Evolutionary conservation across 2,797 vertebrate species (phyloP).

Genomic region (Somateria mollissima): DNA sequence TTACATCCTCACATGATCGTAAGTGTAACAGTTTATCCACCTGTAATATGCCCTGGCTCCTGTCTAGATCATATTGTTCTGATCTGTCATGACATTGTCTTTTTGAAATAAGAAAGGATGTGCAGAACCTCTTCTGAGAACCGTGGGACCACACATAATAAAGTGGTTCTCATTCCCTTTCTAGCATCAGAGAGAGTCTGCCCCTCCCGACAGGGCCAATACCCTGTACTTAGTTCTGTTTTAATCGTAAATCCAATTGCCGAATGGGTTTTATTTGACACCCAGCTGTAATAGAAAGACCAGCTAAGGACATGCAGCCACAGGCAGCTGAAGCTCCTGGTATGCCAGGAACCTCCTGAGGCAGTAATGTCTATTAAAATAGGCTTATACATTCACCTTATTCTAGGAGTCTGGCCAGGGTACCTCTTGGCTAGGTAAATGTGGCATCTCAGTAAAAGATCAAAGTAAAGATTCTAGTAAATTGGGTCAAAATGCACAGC

Average conservation of each 20-base stretch:
- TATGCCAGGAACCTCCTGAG: neutral
- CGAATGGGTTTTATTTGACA: conserved; percentile 12
- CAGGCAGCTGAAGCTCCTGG: neutral
- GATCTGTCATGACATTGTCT: conserved; percentile 34
- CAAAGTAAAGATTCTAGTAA: neutral
- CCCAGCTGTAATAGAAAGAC: neutral
- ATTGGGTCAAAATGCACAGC: neutral
- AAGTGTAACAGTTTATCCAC: conserved; percentile 52
- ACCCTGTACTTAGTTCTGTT: neutral
- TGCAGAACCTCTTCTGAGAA: neutral
- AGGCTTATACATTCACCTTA: neutral
- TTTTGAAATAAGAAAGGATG: conserved; percentile 29
- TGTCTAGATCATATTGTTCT: conserved; percentile 22
- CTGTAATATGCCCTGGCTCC: conserved; percentile 50
- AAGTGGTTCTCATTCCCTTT: neutral
- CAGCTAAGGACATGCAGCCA: neutral
- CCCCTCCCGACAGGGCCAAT: neutral
- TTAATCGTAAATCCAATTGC: accelerated
- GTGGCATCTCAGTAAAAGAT: neutral
- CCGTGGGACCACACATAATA: neutral
- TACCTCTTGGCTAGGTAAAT: neutral
- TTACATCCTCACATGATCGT: conserved; percentile 49
- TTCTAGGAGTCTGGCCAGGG: neutral
- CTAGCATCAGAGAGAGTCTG: neutral
- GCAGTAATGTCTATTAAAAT: neutral